Conservation (phyloP, 2,797 vertebrate genomes). For the Potorous gilbertii region DNA sequence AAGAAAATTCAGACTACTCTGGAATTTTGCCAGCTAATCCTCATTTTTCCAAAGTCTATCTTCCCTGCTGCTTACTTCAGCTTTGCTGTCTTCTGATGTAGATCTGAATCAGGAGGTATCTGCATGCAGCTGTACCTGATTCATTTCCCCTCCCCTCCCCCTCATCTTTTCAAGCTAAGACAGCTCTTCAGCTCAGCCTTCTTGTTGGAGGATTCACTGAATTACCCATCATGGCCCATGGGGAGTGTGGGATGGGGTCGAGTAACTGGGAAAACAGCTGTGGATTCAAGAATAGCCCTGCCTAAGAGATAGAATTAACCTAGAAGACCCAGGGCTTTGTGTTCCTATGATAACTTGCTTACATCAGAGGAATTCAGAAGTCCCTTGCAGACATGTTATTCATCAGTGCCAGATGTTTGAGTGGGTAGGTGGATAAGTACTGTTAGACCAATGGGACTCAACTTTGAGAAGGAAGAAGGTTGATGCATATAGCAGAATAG, state of each 20-base stretch:
- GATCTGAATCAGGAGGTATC: neutral
- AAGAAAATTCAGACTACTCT: constrained; percentile 33
- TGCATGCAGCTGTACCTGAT: neutral
- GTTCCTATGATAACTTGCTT: neutral
- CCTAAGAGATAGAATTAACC: constrained; percentile 5
- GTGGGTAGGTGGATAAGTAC: neutral
- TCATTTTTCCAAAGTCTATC: neutral
- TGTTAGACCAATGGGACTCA: neutral
- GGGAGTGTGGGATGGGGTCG: neutral
- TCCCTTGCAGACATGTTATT: neutral
- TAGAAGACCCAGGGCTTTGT: neutral
- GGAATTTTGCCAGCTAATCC: constrained; percentile 32
- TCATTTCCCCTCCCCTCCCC: neutral
- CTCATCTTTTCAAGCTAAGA: neutral
- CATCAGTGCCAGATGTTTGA: neutral
- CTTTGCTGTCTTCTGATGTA: neutral
- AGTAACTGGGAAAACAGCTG: constrained; percentile 26
- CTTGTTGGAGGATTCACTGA: neutral
- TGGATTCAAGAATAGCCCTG: neutral
- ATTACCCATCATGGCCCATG: neutral
- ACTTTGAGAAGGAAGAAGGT: neutral
- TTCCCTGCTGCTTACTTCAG: neutral
- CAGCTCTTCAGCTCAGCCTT: neutral
- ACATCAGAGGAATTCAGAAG: neutral
- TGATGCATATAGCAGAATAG: neutral